Conservation (phyloP, 1,140 invertebrate species). For the Drosophila neocordata region DNA sequence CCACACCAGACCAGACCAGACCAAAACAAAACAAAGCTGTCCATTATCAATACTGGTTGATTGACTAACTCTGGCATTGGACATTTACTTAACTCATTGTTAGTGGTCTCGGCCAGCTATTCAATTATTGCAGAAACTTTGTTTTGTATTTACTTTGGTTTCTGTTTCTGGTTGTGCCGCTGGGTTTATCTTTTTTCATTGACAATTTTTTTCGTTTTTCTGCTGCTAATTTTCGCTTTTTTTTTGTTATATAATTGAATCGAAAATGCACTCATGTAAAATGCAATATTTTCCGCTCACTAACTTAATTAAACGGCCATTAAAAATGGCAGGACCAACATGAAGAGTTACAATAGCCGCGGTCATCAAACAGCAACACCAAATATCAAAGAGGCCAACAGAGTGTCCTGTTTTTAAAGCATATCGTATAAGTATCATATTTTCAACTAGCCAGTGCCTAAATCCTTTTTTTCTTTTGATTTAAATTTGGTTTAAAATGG, state of each 20-base stretch:
- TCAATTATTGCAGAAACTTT: conserved; percentile 15
- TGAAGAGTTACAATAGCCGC: background rate
- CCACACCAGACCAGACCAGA: background rate
- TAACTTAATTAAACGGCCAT: conserved; percentile 70
- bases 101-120: background rate
- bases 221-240: no score
- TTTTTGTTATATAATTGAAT: conserved; percentile 61
- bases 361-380: no score
- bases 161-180: background rate
- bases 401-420: no score
- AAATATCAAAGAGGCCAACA: no score
- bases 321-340: conserved; percentile 47
- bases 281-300: conserved; percentile 73
- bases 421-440: no score
- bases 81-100: conserved; percentile 22
- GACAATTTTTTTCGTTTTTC: background rate
- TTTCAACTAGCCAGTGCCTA: no score
- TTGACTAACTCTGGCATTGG: conserved; percentile 32
- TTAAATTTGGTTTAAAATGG: no score
- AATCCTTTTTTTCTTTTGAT: no score
- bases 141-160: background rate
- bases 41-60: conserved; percentile 12
- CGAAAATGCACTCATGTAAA: conserved; percentile 72
- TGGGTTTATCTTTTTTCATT: conserved; percentile 3
- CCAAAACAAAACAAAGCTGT: conserved; percentile 9